phyloP scores from a whole-genome alignment of 2,797 vertebrate species.

The Phrynocephalus guinanensis region DNA sequence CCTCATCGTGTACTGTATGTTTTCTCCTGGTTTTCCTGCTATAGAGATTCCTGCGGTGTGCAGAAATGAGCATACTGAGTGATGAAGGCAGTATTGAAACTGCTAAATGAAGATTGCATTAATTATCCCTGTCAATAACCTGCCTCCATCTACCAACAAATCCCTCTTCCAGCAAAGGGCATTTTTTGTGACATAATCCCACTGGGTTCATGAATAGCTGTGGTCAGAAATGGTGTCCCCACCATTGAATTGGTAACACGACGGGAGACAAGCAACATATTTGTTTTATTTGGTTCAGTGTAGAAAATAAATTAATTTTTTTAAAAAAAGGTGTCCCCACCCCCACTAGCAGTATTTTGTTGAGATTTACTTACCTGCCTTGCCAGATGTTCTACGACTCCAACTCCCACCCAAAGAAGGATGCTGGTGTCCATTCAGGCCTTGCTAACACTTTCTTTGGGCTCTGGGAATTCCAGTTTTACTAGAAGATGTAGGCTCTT shows the following conservation, averaged over 20 bases:
- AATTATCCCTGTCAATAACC: not conserved
- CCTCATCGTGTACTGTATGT: not conserved
- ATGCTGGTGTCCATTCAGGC: not conserved
- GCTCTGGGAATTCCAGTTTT: not conserved
- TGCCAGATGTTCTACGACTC: constrained; percentile 18
- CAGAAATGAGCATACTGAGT: not conserved
- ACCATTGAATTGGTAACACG: too few species aligned
- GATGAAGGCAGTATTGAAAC: not conserved
- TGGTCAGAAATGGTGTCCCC: not conserved
- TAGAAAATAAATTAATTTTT: too few species aligned
- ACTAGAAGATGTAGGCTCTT: constrained; percentile 16
- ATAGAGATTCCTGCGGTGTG: not conserved
- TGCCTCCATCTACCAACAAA: not conserved
- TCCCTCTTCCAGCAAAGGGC: not conserved
- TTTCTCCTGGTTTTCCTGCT: not conserved
- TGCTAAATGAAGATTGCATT: not conserved
- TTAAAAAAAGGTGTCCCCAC: too few species aligned
- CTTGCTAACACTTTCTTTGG: constrained; percentile 12
- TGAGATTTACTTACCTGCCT: not conserved
- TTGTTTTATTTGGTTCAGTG: too few species aligned
- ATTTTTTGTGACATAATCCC: not conserved
- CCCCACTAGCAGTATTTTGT: constrained; percentile 11
- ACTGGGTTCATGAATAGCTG: not conserved
- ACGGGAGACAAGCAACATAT: too few species aligned
- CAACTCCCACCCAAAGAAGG: constrained; percentile 7